A percentile compares a stretch with the other conserved stretches of the same genome.
phyloP scores from a whole-genome alignment of 2,888 invertebrate species.

The Melanargia galathea region DNA sequence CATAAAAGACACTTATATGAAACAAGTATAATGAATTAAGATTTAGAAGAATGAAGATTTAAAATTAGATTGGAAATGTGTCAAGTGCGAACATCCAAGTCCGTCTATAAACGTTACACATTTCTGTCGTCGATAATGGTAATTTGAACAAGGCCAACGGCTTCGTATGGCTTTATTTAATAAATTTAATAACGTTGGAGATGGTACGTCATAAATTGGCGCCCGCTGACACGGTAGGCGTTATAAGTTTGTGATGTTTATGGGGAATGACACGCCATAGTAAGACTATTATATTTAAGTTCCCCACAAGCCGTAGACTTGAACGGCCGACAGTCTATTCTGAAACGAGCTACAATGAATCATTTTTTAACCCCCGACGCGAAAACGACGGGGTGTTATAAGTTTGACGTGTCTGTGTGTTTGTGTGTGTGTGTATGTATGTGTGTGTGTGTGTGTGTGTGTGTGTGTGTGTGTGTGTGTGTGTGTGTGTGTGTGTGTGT shows the following conservation, averaged over 20 bases:
- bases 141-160: conserved; percentile 30
- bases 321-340: not conserved
- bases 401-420: no score
- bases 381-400: no score
- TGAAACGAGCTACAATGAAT: no score
- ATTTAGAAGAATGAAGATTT: no score
- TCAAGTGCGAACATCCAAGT: conserved; percentile 2
- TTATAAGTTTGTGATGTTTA: conserved; percentile 26
- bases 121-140: conserved; percentile 14
- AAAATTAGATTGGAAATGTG: conserved; percentile 10
- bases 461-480: no score
- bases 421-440: no score
- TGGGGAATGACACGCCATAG: conserved; percentile 7
- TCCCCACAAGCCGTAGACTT: not conserved
- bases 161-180: conserved; percentile 28
- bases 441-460: no score
- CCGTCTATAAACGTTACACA: not conserved
- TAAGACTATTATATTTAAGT: conserved; percentile 6
- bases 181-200: conserved; percentile 19
- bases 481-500: no score
- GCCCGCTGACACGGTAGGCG: conserved; percentile 29
- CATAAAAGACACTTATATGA: no score
- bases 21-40: no score
- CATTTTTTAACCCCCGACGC: no score
- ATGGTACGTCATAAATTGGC: conserved; percentile 28